Percentiles rank a stretch among this genome's conserved stretches.
Evolutionary conservation across 2,113 vertebrate species (phyloP).

Genomic region (Xiphophorus maculatus): DNA sequence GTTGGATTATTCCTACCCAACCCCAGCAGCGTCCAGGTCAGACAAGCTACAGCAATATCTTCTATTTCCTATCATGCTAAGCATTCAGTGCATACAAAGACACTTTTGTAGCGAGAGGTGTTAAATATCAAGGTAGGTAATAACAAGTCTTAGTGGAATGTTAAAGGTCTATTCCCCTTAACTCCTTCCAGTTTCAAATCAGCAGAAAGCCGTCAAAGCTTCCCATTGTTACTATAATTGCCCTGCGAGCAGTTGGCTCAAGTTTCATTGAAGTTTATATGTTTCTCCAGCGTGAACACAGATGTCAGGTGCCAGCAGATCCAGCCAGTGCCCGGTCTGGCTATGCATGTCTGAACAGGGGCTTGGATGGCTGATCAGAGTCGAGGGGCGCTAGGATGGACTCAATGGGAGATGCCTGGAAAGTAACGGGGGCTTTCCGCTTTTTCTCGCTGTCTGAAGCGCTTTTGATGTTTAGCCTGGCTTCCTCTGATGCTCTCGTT

Average conservation of each 20-base stretch:
- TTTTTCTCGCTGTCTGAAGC: constrained; percentile 51
- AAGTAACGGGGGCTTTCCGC: constrained; percentile 50
- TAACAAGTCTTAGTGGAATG: constrained; percentile 13
- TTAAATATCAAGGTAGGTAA: constrained; percentile 25
- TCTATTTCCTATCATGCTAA: not conserved
- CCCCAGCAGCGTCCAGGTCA: not conserved
- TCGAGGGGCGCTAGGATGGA: constrained; percentile 29
- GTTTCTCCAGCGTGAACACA: constrained; percentile 65
- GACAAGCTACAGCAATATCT: not conserved
- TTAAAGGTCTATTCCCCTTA: constrained; percentile 4
- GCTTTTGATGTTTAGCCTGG: constrained; percentile 59
- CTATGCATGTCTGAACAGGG: constrained; percentile 64
- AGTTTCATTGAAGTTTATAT: constrained; percentile 52
- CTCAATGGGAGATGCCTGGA: constrained; percentile 44
- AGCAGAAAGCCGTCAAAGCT: constrained; percentile 51
- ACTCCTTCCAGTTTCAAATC: constrained; percentile 46
- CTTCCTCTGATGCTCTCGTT: constrained; percentile 39
- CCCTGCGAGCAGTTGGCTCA: constrained; percentile 35
- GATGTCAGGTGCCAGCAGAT: constrained; percentile 66
- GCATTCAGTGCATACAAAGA: not conserved
- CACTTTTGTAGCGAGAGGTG: not conserved
- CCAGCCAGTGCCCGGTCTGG: constrained; percentile 61
- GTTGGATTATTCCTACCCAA: not conserved
- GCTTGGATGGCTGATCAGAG: constrained; percentile 64
- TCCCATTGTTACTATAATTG: constrained; percentile 40